Evolutionary conservation across 2,797 vertebrate species (phyloP), one percentile per base, ranked within the genome.

Genomic region (Acipenser transmontanus): DNA sequence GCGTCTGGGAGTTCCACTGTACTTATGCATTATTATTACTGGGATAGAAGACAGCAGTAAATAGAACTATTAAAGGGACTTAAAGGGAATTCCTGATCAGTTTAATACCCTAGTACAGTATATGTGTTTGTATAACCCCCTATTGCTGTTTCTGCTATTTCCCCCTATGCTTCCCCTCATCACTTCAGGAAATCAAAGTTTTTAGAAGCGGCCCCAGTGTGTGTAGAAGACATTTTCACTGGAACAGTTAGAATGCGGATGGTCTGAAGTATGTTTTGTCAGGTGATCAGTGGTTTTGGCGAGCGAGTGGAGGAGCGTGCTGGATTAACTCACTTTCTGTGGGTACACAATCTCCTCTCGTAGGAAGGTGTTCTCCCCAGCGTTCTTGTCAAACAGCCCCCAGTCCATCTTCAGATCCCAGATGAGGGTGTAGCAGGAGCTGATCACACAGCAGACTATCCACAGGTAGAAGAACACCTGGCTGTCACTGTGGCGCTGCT

Each of bases 341-440:
- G 97, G 97, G 80, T 99, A 99, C 64, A 99, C 97, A 7, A 99
- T 99, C 85, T 98, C 97, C 86, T 99, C 97, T 68, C 97, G 90
- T 69, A 99, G 91, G 68, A 99, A 97, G 59, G 95, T 93, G 63
- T 99, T 98, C 82, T 99, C 97, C 70, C 96, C 97, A 7, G 97
- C 97, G 4, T 93, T 95, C 68, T 91, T 93, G 83, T 99, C 97
- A 74, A 99, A 98, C 72, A 99, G 91, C 51, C 97, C 97, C 97
- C 97, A 99, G 83, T 99, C 97, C 97, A 99, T 99, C 82, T 98
- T 99, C 73, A 99, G 91, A 79, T 99, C 97, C 97, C 97, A 99
- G 72, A 98, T 87, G 49, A 99, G 92, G 0, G 97, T 99, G 69
- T 99, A 99, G 73, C 93, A 96, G 1, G 97, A 97, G 81, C 94